Conservation (phyloP, 2,113 vertebrate species). For the Apodemus sylvaticus region DNA sequence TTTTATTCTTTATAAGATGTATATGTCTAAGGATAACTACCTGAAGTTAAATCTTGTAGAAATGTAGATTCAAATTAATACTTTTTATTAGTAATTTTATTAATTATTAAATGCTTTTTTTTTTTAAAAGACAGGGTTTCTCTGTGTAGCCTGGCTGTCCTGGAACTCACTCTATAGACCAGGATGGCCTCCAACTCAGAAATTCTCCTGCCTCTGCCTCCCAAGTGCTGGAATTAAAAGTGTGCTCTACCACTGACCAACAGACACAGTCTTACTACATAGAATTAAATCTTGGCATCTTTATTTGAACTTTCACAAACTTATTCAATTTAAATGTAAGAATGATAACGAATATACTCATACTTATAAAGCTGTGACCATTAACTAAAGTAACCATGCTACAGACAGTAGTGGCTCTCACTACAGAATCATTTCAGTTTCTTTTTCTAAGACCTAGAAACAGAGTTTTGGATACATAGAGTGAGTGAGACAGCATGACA, state of each 20-base stretch:
- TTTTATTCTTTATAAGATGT: background rate
- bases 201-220: no score
- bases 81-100: constrained; percentile 35
- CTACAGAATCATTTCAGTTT: constrained; percentile 40
- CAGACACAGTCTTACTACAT: background rate
- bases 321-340: constrained; percentile 46
- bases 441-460: constrained; percentile 15
- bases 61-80: constrained; percentile 51
- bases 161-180: no score
- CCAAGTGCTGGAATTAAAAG: no score
- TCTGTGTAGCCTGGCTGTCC: no score
- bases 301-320: constrained; percentile 40
- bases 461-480: constrained; percentile 19
- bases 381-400: constrained; percentile 14
- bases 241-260: background rate
- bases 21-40: constrained; percentile 21
- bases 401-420: constrained; percentile 35
- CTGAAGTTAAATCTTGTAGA: constrained; percentile 39
- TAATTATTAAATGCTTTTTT: background rate
- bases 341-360: background rate
- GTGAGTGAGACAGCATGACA: background rate
- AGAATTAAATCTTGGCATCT: constrained; percentile 18
- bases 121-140: no score
- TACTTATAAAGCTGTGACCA: constrained; percentile 46
- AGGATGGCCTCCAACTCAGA: no score